A percentile compares a stretch with the other conserved stretches of the same genome.
Conservation (phyloP, 1,140 invertebrate species). For the Drosophila ercepeae region DNA sequence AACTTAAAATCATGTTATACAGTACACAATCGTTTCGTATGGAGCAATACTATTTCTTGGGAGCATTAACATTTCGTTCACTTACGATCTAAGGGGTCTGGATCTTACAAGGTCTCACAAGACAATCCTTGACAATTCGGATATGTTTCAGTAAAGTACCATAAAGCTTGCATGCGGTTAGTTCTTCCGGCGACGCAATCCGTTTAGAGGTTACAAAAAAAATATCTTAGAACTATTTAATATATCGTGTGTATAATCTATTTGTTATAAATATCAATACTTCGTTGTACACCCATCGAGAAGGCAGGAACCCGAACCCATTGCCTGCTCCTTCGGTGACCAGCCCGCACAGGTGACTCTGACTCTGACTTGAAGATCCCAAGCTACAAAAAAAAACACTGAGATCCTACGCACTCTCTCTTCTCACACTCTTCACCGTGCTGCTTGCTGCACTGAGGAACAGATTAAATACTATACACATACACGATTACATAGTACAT, state of each 20-base stretch:
- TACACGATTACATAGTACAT: slow-evolving; percentile 58
- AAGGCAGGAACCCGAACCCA: background rate
- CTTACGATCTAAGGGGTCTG: slow-evolving; percentile 15
- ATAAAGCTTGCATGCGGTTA: slow-evolving; percentile 24
- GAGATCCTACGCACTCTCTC: slow-evolving; percentile 2
- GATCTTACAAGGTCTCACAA: too few relatives aligned
- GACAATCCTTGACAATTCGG: background rate
- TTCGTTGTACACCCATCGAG: slow-evolving; percentile 66
- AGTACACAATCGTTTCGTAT: slow-evolving; percentile 55
- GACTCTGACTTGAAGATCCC: background rate
- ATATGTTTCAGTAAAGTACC: slow-evolving; percentile 20
- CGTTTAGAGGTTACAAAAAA: slow-evolving; percentile 69
- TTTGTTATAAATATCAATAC: slow-evolving; percentile 68
- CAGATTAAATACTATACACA: slow-evolving; percentile 76
- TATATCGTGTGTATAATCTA: slow-evolving; percentile 41
- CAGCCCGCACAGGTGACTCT: slow-evolving; percentile 13
- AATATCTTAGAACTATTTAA: slow-evolving; percentile 73
- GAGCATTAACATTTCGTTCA: slow-evolving; percentile 70
- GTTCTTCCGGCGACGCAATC: slow-evolving; percentile 42
- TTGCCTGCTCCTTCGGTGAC: slow-evolving; percentile 14
- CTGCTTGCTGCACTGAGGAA: slow-evolving; percentile 58
- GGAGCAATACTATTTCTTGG: slow-evolving; percentile 45
- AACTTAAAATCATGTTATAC: slow-evolving; percentile 56
- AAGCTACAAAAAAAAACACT: background rate
- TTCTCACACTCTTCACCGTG: slow-evolving; percentile 9